Evolutionary conservation across 2,888 invertebrate species (phyloP), one percentile per base, ranked within the genome.

Genomic region (Lepas anatifera): DNA sequence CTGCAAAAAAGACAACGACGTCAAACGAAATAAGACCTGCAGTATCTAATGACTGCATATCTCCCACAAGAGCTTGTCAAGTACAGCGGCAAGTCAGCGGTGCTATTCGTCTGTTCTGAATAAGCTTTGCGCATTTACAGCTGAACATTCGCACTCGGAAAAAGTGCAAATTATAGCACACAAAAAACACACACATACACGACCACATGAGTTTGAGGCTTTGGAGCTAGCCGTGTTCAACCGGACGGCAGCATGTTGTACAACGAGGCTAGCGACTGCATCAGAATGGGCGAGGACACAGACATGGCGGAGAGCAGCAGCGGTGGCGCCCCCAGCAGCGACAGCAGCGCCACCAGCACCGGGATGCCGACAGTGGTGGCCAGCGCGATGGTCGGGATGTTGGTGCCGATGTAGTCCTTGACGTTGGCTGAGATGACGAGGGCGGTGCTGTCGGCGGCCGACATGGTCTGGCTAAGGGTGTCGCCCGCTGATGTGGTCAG

Each of bases 261-360:
- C 39, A 66, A 13, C 4, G 66, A 18, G 1, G 66, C 39, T 11
- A 66, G 13, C 1, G 25, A 25, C 39, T 66, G 66, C 25, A 66
- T 37, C 39, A 66, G 25, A 3, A 66, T 11, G 4, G 66, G 66
- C 3, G 66, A 66, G 39, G 66, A 66, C 39, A 66, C 39, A 11
- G 66, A 66, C 37, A 66, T 25, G 25, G 66, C 66, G 4, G 66
- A 66, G 10, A 66, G 39, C 25, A 66, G 66, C 4, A 66, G 66
- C 2, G 66, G 66, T 25, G 66, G 66, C 27, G 66, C 66, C 10
- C 66, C 66, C 25, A 66, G 39, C 66, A 66, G 66, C 16, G 66
- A 37, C 27, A 66, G 66, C 16, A 66, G n/a, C 25, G 66, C 66
- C 39, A 66, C 66, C 7, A 66, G 16, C 39, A 66, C 66, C 13